These are phyloP conservation scores for Artemisiospiza belli DNA, from an alignment of 2,113 vertebrate genomes.

Conservation along the genomic window DNA sequence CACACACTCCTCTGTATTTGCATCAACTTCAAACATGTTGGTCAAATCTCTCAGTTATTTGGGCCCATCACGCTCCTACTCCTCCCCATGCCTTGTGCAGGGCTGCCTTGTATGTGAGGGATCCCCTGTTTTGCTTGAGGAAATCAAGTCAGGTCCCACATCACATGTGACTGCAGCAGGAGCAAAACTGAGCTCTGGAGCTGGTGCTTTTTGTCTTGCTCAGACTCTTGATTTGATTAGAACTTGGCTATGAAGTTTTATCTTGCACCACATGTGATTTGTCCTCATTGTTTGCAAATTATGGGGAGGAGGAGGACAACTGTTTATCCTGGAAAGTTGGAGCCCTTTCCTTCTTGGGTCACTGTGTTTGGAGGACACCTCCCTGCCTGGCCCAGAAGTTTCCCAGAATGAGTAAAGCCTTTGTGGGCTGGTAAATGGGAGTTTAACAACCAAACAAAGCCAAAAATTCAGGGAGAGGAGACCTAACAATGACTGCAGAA, in stretches of 20 bases:
- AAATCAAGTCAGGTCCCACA: neutral
- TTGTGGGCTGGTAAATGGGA: neutral
- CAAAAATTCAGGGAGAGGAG: neutral
- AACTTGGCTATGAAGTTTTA: neutral
- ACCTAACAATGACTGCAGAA: neutral
- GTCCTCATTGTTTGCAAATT: neutral
- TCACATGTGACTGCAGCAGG: neutral
- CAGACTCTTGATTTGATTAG: neutral
- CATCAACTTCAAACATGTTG: neutral
- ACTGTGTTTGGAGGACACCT: neutral
- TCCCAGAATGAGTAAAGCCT: neutral
- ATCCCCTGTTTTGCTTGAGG: neutral
- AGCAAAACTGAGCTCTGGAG: neutral
- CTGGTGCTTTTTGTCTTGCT: neutral
- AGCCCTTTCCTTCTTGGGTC: neutral
- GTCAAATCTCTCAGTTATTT: neutral
- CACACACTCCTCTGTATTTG: neutral
- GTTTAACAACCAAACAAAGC: neutral
- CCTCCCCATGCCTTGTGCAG: fast-evolving
- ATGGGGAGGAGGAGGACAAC: neutral
- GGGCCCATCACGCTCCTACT: fast-evolving
- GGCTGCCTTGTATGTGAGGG: neutral
- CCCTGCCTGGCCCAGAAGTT: neutral
- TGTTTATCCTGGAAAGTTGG: neutral
- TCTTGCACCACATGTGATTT: neutral